Evolutionary conservation across 2,797 vertebrate genomes (phyloP), one percentile per base, ranked within the genome.

Genomic region (Melanogrammus aeglefinus): DNA sequence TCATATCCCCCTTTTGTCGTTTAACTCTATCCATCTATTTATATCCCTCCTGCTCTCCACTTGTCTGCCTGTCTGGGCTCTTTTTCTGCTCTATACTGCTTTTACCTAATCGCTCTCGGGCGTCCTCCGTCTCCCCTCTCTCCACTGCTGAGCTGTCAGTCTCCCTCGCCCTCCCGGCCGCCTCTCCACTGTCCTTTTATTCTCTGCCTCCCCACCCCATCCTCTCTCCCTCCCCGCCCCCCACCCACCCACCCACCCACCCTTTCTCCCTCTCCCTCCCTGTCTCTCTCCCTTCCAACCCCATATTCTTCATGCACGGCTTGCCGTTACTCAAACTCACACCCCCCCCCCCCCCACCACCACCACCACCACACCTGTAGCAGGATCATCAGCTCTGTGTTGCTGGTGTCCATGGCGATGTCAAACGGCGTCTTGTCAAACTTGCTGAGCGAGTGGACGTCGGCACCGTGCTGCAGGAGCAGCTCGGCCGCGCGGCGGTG

Each of bases 401-500:
- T 92, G 84, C 93, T 91, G 70, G 94, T 93, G 75, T 94, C 95
- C 85, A 94, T 85, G 47, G 94, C 91, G 21, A 95, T 94, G 82
- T 94, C 91, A 18, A 94, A 94, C n/a, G 94, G 88, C 0, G 91
- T 95, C 75, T 94, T 92, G 75, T 94, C 91, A 2, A 95, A 95
- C 85, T 94, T 95, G 94, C 93, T 93, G 78, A 90, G 89, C 71
- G 91, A 83, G 31, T 94, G 87, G 71, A 92, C 88, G 1, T 95
- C 93, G 0, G 95, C 92, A 1, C 92, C 90, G 0, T 84, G 83
- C 31, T 87, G 92, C 80, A 95, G 81, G 10, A 92, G 92, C 75
- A 95, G 85, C 85, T 94, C 91, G 0, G 94, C 92, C 0, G 94
- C 92, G 5, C 94, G 91, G 1, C 90, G 84, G 83, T 95, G 95